Percentiles rank a stretch among this genome's conserved stretches.
Evolutionary conservation across 2,113 vertebrate genomes (phyloP).

Genomic region (Chloebia gouldiae): DNA sequence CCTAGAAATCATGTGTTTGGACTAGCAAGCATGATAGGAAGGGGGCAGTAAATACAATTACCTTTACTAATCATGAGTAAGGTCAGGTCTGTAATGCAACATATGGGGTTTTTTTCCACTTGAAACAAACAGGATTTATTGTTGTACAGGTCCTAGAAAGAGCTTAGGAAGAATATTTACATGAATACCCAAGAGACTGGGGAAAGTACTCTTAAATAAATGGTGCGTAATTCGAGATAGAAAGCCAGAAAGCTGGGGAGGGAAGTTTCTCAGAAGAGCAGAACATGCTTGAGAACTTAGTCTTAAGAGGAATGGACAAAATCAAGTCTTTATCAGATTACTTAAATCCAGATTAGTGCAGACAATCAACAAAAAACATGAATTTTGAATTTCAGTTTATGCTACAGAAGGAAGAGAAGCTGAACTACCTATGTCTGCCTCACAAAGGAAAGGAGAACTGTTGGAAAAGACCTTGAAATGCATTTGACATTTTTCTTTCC

Average conservation of each 20-base stretch:
- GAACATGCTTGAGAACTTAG: not conserved
- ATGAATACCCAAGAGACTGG: not conserved
- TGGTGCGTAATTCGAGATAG: not conserved
- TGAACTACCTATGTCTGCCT: not conserved
- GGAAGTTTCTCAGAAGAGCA: not conserved
- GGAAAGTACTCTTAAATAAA: not conserved
- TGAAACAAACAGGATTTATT: slow-evolving; percentile 36
- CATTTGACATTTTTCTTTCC: not conserved
- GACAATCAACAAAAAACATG: not conserved
- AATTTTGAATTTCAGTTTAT: not conserved
- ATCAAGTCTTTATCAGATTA: not conserved
- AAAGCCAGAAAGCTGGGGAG: not conserved
- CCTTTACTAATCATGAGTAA: slow-evolving; percentile 41
- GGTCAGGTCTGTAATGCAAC: slow-evolving; percentile 35
- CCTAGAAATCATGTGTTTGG: not conserved
- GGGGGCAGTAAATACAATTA: slow-evolving; percentile 2
- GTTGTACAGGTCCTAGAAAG: slow-evolving; percentile 29
- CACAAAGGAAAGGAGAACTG: not conserved
- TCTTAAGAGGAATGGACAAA: not conserved
- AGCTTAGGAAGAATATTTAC: slow-evolving; percentile 37
- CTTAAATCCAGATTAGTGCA: not conserved
- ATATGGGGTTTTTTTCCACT: not conserved
- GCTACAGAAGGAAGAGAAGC: not conserved
- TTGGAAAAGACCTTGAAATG: not conserved
- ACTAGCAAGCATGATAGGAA: not conserved